Evolutionary conservation across 2,797 vertebrate species (phyloP), one percentile per base, ranked within the genome.

Genomic region (Gymnoscopelus braueri): DNA sequence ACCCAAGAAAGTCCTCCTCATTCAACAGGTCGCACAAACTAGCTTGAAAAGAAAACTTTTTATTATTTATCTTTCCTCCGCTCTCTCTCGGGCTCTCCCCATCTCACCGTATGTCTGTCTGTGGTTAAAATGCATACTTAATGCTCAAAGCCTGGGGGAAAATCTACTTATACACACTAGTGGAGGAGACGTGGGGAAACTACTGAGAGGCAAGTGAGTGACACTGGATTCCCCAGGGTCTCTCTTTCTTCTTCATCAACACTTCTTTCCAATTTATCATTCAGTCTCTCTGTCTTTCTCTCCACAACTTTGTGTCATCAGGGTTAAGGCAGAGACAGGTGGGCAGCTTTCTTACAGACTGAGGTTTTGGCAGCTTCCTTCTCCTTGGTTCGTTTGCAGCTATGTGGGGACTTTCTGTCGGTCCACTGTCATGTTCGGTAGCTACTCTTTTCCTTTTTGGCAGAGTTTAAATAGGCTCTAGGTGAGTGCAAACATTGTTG

Each of bases 91-190:
- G 14, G 53, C 7, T 50, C 39, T 75, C 65, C 67, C 19, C 44
- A 55, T 71, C 29, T 59, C 29, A 2, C 15, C 55, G 9, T 71
- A 1, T 65, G 54, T 60, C 39, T 70, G 19, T 55, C 32, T 50
- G 65, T 74, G 58, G 49, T 32, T 75, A 66, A 82, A 80, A 79
- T 68, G 49, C 29, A 3, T 57, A 35, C 80, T 78, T 79, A 74
- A 73, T 74, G 73, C 60, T 79, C 52, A 71, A 67, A 77, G 65
- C 75, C 52, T 0, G 44, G 59, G 59, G 59, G 60, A 72, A 80
- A 71, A 67, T 75, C 48, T 68, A 70, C 54, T 52, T 65, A 44
- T 10, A 13, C 51, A 63, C 12, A 23, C 64, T 47, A 48, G 55
- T 32, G 73, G 19, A 49, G 44, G 55, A 75, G 71, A 75, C 32